Percentiles rank a stretch among this genome's conserved stretches.
These are phyloP conservation scores for Baccha elongata DNA, from an alignment of 2,888 invertebrate genomes.

Conservation along the genomic window DNA sequence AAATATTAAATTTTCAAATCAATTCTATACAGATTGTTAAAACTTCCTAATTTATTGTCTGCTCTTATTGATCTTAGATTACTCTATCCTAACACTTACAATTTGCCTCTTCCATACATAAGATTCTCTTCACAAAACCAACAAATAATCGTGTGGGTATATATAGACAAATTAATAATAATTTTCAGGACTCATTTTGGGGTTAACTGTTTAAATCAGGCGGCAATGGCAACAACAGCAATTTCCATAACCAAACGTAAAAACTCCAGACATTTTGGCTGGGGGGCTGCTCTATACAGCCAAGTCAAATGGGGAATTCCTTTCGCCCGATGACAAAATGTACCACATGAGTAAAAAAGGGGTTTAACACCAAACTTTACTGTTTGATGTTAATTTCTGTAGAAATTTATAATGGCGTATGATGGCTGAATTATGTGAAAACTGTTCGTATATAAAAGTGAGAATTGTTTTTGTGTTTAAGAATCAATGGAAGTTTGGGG, in stretches of 20 bases:
- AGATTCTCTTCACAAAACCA: constrained; percentile 2
- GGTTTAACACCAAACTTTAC: constrained; percentile 53
- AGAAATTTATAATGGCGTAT: not conserved
- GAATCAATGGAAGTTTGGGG: constrained; percentile 7
- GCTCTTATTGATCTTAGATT: no score
- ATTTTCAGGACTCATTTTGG: constrained; percentile 41
- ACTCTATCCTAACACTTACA: no score
- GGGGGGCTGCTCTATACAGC: not conserved
- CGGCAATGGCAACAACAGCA: constrained; percentile 53
- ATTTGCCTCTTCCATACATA: constrained; percentile 7
- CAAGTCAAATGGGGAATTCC: not conserved
- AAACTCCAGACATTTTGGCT: constrained; percentile 22
- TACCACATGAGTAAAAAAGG: constrained; percentile 43
- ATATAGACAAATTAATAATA: constrained; percentile 64
- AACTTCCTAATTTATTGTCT: no score
- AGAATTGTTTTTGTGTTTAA: not conserved
- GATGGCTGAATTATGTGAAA: constrained; percentile 34
- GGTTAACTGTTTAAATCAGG: constrained; percentile 33
- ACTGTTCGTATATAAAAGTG: constrained; percentile 20
- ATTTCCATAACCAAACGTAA: constrained; percentile 51
- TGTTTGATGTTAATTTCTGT: constrained; percentile 52
- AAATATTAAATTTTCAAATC: no score
- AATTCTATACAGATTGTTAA: no score
- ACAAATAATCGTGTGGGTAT: constrained; percentile 15
- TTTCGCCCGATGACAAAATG: constrained; percentile 15